A percentile compares a stretch with the other conserved stretches of the same genome.
phyloP scores from a whole-genome alignment of 2,888 invertebrate species.

The Sipha maydis region DNA sequence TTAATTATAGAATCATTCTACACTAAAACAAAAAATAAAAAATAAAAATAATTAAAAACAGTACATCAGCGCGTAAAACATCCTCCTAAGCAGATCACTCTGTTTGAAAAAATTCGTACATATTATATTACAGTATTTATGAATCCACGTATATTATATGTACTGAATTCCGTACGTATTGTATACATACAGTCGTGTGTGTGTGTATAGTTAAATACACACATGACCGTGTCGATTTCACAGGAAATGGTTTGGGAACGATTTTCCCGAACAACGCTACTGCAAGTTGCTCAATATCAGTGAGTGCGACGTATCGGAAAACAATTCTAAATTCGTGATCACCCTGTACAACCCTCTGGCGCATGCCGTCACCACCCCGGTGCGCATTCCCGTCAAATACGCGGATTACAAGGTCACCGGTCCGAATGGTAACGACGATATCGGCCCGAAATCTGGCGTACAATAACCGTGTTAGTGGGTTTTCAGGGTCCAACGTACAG shows the following conservation, averaged over 20 bases:
- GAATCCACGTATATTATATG: no score
- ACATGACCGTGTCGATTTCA: neutral
- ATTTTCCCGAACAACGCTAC: conserved; percentile 64
- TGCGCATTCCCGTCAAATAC: conserved; percentile 62
- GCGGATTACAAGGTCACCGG: conserved; percentile 63
- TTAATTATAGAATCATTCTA: no score
- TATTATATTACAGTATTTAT: neutral
- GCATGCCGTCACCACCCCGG: conserved; percentile 45
- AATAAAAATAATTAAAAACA: no score
- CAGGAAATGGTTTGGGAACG: conserved; percentile 61
- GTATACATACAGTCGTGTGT: no score
- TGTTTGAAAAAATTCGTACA: neutral
- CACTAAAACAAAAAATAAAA: no score
- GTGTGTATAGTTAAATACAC: no score
- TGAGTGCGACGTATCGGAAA: conserved; percentile 76
- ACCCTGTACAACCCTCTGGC: conserved; percentile 83
- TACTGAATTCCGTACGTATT: no score
- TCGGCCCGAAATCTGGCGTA: neutral
- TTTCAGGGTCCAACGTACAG: conserved; percentile 64
- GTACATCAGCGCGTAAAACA: no score
- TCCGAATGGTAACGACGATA: conserved; percentile 61
- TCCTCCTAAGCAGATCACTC: no score
- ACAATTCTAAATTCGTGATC: conserved; percentile 74
- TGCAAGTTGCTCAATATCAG: conserved; percentile 82
- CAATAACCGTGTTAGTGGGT: conserved; percentile 11